Base-by-base conservation (phyloP, 2,888 invertebrate species). In the Panopea generosa region DNA sequence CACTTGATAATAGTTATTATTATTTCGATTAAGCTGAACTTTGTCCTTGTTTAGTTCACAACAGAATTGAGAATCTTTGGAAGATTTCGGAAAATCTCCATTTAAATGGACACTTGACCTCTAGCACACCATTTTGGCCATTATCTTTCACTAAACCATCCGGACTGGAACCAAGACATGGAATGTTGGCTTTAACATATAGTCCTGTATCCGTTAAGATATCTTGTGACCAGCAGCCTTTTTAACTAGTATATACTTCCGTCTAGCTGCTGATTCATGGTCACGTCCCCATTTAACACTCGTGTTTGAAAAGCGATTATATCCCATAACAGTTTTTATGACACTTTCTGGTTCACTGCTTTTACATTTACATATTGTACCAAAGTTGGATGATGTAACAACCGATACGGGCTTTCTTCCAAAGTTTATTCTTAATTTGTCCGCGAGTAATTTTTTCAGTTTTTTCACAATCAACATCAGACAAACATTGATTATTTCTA, bases 41-140 rank as follows among this genome's bases (percentile, higher is more conserved):
- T 57, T 50, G 11, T 38, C 65, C 20, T 22, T 22, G 1, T 57
- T 50, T 53, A 59, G 1, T 63, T 14, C 20, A 65, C 75, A 66
- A 24, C 18, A 69, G 50, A 69, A 75, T 9, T 18, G 14, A 9
- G 14, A 1, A 18, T 69, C 49, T 26, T 56, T 18, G 9, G 26
- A 27, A 24, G 20, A 24, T 40, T 69, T 38, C 9, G 20, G 24
- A 1, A 7, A 24, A 33, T 22, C 67, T 57, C 3, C 9, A 24
- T 26, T 50, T 59, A 24, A 2, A 20, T 33, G 77, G 77, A 47
- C 77, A 78, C 45, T 78, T 78, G 4, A 77, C 52, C 38, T 77
- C 77, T 11, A 72, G 7, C 9, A 61, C 20, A 18, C 69, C 66
- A 11, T 47, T 26, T 29, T 3, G 1, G 2, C 40, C 29, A 22